Evolutionary conservation across 2,888 invertebrate genomes (phyloP).

Genomic region (Himalopsyche kuldschensis): DNA sequence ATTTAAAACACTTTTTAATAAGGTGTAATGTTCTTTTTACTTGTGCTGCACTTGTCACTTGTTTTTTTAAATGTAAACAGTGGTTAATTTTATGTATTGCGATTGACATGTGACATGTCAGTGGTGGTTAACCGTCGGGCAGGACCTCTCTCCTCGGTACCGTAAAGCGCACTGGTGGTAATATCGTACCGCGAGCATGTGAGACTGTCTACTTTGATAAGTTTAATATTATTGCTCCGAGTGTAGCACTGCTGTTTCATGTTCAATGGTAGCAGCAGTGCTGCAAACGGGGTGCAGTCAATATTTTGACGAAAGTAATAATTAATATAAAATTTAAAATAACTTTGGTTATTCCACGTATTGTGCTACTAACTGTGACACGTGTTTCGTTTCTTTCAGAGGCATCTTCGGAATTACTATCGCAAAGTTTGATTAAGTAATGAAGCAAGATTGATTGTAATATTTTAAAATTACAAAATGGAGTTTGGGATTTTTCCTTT

Average conservation of each 20-base stretch:
- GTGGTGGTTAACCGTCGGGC: neutral
- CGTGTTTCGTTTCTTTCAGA: no score
- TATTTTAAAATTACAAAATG: no score
- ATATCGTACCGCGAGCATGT: neutral
- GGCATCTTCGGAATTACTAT: no score
- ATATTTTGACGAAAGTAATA: no score
- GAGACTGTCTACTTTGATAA: neutral
- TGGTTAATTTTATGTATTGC: neutral
- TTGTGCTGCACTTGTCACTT: neutral
- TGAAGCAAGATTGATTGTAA: no score
- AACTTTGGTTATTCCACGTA: no score
- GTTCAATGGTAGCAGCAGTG: neutral
- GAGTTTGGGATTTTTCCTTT: no score
- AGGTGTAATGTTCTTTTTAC: neutral
- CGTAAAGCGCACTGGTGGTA: neutral
- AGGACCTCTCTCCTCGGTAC: neutral
- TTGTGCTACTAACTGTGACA: no score
- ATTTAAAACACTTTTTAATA: no score
- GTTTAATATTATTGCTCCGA: neutral
- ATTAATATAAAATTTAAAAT: no score
- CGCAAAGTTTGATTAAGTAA: no score
- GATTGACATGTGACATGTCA: neutral
- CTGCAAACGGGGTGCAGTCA: neutral
- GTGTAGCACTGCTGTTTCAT: neutral
- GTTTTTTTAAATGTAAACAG: neutral